Conservation (phyloP, 1,140 invertebrate genomes). For the Drosophila mauritiana region DNA sequence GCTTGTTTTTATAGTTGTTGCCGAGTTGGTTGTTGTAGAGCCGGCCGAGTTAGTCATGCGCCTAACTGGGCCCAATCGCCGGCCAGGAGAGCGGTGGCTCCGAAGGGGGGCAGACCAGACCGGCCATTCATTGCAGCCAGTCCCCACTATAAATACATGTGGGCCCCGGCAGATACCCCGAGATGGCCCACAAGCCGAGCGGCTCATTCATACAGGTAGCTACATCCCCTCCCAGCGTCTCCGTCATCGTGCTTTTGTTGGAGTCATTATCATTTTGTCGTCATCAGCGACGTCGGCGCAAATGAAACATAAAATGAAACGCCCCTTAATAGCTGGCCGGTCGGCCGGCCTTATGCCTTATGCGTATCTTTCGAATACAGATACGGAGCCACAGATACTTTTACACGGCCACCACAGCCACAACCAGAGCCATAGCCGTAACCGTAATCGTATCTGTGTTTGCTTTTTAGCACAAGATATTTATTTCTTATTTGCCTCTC, state of each 20-base stretch:
- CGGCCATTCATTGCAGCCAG: conserved; percentile 67
- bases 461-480: conserved; percentile 78
- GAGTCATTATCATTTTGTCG: conserved; percentile 82
- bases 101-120: conserved; percentile 22
- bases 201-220: conserved; percentile 21
- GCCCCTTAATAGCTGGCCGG: conserved; percentile 71
- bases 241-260: conserved; percentile 44
- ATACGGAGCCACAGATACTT: conserved; percentile 21
- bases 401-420: conserved; percentile 7
- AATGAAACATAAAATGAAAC: conserved; percentile 84
- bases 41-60: conserved; percentile 79
- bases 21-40: conserved; percentile 53
- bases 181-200: conserved; percentile 2
- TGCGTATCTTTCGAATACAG: conserved; percentile 74
- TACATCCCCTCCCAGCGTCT: conserved; percentile 5
- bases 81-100: conserved; percentile 3
- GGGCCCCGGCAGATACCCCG: conserved; percentile 15
- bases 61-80: conserved; percentile 70
- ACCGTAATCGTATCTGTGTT: conserved; percentile 73
- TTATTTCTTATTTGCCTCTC: conserved; percentile 36
- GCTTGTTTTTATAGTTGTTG: conserved; percentile 38
- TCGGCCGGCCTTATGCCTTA: conserved; percentile 46
- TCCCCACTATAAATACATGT: conserved; percentile 19
- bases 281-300: conserved; percentile 79
- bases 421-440: conserved; percentile 39